Evolutionary conservation across 2,113 vertebrate species (phyloP).

Genomic region (Phycodurus eques): DNA sequence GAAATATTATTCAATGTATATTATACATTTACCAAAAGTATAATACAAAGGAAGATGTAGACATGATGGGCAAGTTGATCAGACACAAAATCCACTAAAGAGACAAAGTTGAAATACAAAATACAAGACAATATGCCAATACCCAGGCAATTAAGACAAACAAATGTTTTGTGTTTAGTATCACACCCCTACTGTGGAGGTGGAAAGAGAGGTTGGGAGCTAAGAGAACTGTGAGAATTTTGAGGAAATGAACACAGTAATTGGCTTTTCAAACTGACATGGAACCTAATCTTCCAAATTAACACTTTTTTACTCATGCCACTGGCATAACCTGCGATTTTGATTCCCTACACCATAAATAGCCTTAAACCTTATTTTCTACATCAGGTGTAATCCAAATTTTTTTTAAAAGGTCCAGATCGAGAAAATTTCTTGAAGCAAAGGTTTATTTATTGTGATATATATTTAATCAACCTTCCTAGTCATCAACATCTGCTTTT

Average conservation of each 20-base stretch:
- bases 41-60: too few relatives aligned
- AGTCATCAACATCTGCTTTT: too few relatives aligned
- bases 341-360: too few relatives aligned
- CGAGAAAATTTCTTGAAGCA: too few relatives aligned
- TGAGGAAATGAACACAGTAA: constrained; percentile 4
- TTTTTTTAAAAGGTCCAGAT: too few relatives aligned
- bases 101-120: neutral
- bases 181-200: constrained; percentile 9
- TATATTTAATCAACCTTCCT: too few relatives aligned
- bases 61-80: constrained; percentile 2
- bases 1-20: neutral
- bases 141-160: neutral
- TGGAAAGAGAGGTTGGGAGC: neutral
- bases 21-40: too few relatives aligned
- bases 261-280: constrained; percentile 4
- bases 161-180: constrained; percentile 9
- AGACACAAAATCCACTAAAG: neutral
- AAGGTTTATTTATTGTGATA: too few relatives aligned
- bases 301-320: neutral
- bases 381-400: too few relatives aligned
- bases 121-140: neutral
- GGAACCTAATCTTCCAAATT: constrained; percentile 2
- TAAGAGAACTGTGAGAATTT: neutral
- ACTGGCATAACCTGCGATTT: neutral
- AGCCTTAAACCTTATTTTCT: too few relatives aligned